Evolutionary conservation across 2,888 invertebrate species (phyloP).

Genomic region (Polydrusus cervinus): DNA sequence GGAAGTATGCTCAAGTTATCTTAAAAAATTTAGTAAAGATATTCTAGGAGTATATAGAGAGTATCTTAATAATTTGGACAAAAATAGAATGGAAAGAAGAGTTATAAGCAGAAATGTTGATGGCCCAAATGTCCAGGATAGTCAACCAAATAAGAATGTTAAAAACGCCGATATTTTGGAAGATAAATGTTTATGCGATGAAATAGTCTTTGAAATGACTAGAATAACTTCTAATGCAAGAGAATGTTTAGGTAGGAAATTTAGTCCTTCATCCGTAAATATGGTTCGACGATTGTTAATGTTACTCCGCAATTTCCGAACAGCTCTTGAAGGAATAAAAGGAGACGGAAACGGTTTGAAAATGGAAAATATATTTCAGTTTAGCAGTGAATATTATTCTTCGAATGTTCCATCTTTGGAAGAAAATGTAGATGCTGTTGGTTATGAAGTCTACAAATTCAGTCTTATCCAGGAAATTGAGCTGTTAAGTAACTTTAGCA

Average conservation of each 20-base stretch:
- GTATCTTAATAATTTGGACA: neutral
- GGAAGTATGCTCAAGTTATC: neutral
- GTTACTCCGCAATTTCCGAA: neutral
- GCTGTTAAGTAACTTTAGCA: neutral
- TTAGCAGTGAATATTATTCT: neutral
- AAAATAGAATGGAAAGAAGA: neutral
- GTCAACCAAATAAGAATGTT: neutral
- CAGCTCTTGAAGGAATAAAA: neutral
- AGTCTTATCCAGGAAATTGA: neutral
- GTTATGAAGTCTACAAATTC: neutral
- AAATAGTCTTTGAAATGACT: neutral
- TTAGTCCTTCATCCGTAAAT: neutral
- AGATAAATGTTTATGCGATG: neutral
- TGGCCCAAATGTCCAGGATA: neutral
- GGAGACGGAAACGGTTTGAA: neutral
- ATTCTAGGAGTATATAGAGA: neutral
- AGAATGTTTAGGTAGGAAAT: neutral
- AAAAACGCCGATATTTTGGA: neutral
- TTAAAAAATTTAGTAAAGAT: neutral
- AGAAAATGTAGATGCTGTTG: neutral
- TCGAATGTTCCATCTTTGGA: neutral
- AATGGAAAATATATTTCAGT: neutral
- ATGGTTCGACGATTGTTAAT: neutral
- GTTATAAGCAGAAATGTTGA: neutral
- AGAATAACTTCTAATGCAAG: neutral